Conservation (phyloP, 2,113 vertebrate species). For the Hyaena hyaena region DNA sequence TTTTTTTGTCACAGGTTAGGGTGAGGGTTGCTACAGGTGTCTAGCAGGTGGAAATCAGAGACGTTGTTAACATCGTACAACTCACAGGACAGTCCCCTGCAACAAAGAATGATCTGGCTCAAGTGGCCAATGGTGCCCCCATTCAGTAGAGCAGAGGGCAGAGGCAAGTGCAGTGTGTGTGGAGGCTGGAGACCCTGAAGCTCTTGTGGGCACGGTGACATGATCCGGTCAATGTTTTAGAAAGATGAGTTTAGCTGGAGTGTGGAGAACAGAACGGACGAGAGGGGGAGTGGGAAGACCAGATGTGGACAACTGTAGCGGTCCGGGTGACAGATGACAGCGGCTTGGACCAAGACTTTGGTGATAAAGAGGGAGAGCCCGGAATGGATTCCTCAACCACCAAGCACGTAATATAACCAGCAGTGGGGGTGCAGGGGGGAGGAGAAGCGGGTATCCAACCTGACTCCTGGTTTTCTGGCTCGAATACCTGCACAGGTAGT, state of each 20-base stretch:
- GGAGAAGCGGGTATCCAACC: background rate
- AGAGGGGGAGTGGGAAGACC: background rate
- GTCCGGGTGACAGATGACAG: background rate
- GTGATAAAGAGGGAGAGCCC: background rate
- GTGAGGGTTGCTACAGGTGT: background rate
- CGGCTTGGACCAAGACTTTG: background rate
- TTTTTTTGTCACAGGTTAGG: background rate
- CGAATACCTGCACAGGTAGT: no score
- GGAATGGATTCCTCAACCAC: background rate
- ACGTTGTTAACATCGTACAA: no score
- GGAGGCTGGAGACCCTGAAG: background rate
- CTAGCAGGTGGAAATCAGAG: background rate
- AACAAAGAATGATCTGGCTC: background rate
- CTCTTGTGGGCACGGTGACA: background rate
- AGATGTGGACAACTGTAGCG: background rate
- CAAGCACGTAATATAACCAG: background rate
- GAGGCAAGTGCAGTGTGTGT: background rate
- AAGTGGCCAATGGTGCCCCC: fast-evolving
- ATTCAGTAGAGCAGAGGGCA: background rate
- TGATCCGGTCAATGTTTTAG: background rate
- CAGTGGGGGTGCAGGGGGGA: background rate
- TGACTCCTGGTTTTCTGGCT: background rate
- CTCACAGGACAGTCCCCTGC: background rate
- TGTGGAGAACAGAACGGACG: background rate
- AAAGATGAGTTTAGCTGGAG: background rate